These are phyloP conservation scores for Eledona agricola DNA, from an alignment of 2,888 invertebrate species.

Conservation along the genomic window DNA sequence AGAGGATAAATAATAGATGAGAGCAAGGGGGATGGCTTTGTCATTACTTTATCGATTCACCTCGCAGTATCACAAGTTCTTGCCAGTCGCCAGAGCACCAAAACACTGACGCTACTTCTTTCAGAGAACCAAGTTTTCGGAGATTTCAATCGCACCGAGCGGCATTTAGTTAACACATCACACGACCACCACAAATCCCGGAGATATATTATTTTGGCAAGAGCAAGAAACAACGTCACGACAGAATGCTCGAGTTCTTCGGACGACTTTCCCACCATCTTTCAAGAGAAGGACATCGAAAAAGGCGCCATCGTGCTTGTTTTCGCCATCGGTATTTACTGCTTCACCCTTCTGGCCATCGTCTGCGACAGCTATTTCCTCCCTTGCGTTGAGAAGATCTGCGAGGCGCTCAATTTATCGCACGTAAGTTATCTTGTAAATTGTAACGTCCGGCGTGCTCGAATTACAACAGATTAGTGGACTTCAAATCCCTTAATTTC, in stretches of 20 bases:
- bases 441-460: too few relatives aligned
- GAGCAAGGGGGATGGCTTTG: conserved; percentile 20
- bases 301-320: conserved; percentile 83
- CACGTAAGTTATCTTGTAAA: conserved; percentile 67
- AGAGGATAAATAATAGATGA: conserved; percentile 19
- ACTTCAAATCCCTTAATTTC: too few relatives aligned
- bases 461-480: too few relatives aligned
- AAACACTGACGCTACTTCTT: conserved; percentile 1
- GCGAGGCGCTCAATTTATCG: conserved; percentile 78
- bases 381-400: conserved; percentile 88
- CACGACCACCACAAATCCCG: too few relatives aligned
- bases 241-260: conserved; percentile 55
- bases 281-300: conserved; percentile 72
- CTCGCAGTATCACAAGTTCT: conserved; percentile 13
- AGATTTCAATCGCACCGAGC: conserved; percentile 15
- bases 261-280: conserved; percentile 70
- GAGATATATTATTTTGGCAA: conserved; percentile 26
- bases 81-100: neutral
- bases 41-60: conserved; percentile 24
- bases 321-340: conserved; percentile 79
- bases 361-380: conserved; percentile 94
- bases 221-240: neutral
- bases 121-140: conserved; percentile 12
- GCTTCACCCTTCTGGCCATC: conserved; percentile 85
- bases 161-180: too few relatives aligned